Conservation (phyloP, 2,888 invertebrate genomes). For the Linnaemya tessellans region DNA sequence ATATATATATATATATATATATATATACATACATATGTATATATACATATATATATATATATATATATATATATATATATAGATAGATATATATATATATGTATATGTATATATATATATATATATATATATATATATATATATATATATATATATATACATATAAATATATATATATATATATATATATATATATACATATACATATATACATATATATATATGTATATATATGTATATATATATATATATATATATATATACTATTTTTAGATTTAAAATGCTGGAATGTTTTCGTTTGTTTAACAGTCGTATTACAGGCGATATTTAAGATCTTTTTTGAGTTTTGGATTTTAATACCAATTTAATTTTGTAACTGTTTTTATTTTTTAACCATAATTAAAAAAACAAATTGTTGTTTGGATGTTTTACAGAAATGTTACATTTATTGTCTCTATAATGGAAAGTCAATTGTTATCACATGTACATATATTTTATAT, state of each 20-base stretch:
- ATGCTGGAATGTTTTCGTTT: constrained; percentile 32
- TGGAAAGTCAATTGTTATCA: not conserved
- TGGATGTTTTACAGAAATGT: constrained; percentile 62
- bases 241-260: not conserved
- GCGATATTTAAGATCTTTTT: not conserved
- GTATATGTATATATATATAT: too few relatives aligned
- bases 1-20: too few relatives aligned
- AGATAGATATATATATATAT: not conserved
- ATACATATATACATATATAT: too few relatives aligned
- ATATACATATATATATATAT: not conserved
- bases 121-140: not conserved
- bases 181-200: not conserved
- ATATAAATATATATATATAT: too few relatives aligned
- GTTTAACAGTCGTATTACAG: not conserved
- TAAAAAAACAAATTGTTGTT: constrained; percentile 60
- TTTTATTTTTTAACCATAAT: constrained; percentile 32
- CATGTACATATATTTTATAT: not conserved
- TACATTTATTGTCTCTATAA: constrained; percentile 16
- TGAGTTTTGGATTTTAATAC: not conserved
- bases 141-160: not conserved
- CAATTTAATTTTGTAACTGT: not conserved
- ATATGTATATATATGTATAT: too few relatives aligned
- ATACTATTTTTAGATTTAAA: not conserved
- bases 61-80: too few relatives aligned
- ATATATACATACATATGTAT: not conserved